These are phyloP conservation scores for Periparus ater DNA, from an alignment of 2,797 vertebrate species.

Conservation along the genomic window DNA sequence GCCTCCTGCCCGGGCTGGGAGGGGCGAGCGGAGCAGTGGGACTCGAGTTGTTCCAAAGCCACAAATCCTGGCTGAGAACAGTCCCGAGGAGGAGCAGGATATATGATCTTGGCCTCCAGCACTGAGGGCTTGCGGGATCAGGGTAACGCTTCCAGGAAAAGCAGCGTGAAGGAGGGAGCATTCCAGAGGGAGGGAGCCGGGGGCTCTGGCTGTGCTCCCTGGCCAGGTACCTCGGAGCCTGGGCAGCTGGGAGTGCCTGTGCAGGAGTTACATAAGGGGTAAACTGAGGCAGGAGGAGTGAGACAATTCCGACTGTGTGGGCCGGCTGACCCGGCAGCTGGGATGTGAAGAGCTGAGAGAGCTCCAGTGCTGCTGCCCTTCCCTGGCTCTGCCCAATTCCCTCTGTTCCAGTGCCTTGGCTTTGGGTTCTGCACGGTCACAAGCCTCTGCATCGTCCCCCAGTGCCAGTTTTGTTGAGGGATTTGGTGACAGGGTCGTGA, in stretches of 20 bases:
- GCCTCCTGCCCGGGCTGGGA: conserved; percentile 10
- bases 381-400: not conserved
- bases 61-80: not conserved
- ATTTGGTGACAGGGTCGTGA: not conserved
- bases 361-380: not conserved
- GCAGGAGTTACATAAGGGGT: not conserved
- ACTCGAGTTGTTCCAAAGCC: not conserved
- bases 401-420: not conserved
- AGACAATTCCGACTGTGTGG: rapidly evolving
- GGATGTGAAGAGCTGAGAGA: not conserved
- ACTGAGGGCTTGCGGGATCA: not conserved
- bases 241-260: not conserved
- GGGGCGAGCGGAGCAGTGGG: not conserved
- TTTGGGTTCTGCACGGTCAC: not conserved
- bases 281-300: conserved; percentile 35
- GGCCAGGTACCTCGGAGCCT: not conserved
- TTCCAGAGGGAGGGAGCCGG: not conserved
- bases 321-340: not conserved
- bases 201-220: not conserved
- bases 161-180: not conserved
- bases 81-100: not conserved
- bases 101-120: not conserved
- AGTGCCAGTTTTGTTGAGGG: not conserved
- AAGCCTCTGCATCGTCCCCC: not conserved
- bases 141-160: not conserved